These are phyloP conservation scores for Chaenodraco wilsoni DNA, from an alignment of 2,797 vertebrate genomes.

Conservation along the genomic window DNA sequence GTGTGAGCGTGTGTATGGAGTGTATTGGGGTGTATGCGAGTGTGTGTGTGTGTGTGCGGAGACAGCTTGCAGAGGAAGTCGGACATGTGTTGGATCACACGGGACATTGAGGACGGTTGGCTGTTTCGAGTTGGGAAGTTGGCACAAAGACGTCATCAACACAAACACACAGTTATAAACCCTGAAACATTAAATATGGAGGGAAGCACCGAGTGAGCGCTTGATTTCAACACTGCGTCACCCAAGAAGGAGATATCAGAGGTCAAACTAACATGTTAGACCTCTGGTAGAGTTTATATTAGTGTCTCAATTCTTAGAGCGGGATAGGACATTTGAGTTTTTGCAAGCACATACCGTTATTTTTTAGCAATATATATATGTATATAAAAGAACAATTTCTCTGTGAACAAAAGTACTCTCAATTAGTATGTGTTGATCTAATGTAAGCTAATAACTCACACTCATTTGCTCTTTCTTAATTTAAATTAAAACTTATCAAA, in stretches of 20 bases:
- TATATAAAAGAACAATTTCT: no score
- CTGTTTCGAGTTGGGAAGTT: conserved; percentile 42
- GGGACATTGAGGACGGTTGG: conserved; percentile 57
- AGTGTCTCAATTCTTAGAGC: conserved; percentile 3
- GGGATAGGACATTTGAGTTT: neutral
- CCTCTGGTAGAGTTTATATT: neutral
- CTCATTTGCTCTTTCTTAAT: no score
- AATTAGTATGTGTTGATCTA: no score
- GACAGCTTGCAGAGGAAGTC: conserved; percentile 67
- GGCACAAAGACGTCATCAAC: conserved; percentile 34
- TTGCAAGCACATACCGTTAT: conserved; percentile 3
- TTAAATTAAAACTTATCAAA: no score
- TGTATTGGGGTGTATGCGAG: conserved; percentile 4
- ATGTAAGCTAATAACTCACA: no score
- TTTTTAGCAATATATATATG: neutral
- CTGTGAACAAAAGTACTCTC: no score
- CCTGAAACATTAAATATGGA: conserved; percentile 5
- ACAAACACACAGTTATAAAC: conserved; percentile 24
- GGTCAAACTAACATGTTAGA: conserved; percentile 17
- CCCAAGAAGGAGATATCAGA: conserved; percentile 26
- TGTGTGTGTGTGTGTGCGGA: conserved; percentile 26
- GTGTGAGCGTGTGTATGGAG: conserved; percentile 33
- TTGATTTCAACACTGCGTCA: conserved; percentile 14
- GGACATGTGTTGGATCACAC: conserved; percentile 63
- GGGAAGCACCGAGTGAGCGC: conserved; percentile 28